A percentile compares a stretch with the other conserved stretches of the same genome.
phyloP scores from a whole-genome alignment of 2,888 invertebrate species.

The Torymus texanus region DNA sequence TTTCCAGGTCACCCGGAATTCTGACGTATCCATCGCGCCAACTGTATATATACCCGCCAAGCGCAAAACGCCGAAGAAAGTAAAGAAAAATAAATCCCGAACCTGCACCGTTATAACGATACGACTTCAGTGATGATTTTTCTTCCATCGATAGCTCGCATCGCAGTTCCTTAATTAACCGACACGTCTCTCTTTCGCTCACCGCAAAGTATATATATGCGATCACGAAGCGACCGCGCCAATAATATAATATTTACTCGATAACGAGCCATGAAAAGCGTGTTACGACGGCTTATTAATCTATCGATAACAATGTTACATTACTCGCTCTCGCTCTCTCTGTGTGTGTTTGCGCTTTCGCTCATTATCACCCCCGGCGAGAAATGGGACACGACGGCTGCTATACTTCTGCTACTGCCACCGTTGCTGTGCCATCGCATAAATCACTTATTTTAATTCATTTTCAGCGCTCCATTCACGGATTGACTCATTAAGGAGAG shows the following conservation, averaged over 20 bases:
- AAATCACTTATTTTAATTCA: slow-evolving; percentile 45
- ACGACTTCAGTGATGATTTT: no score
- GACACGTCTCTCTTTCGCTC: no score
- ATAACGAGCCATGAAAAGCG: slow-evolving; percentile 38
- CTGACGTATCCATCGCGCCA: no score
- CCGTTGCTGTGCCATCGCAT: slow-evolving; percentile 8
- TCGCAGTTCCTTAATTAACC: no score
- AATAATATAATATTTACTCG: slow-evolving; percentile 24
- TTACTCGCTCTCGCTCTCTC: neutral
- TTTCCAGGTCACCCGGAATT: no score
- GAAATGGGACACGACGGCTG: slow-evolving; percentile 41
- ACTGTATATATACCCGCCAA: no score
- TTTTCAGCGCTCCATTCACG: slow-evolving; percentile 30
- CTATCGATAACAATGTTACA: slow-evolving; percentile 47
- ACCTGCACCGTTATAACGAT: no score
- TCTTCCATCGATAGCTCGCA: no score
- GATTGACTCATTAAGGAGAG: slow-evolving; percentile 38
- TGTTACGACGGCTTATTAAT: slow-evolving; percentile 49
- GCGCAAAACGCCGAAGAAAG: no score
- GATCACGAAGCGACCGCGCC: no score
- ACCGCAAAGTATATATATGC: no score
- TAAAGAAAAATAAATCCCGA: no score
- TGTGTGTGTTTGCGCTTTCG: slow-evolving; percentile 49
- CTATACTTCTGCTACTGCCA: neutral
- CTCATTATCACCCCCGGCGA: slow-evolving; percentile 51